Conservation (phyloP, 2,888 invertebrate species). For the Allolobophora icterica region DNA sequence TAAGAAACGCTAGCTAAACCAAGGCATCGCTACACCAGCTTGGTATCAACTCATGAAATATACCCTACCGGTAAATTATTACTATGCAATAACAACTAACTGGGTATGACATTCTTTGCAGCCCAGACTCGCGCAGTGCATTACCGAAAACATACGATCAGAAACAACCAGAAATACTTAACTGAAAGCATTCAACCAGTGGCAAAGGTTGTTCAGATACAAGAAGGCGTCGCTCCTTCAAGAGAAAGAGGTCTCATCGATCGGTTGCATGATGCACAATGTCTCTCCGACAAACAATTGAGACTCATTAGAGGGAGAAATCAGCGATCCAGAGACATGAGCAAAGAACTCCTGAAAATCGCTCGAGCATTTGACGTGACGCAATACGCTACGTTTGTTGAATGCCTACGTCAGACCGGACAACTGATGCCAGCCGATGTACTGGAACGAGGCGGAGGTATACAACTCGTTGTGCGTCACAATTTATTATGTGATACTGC, state of each 20-base stretch:
- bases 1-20: neutral
- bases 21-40: neutral
- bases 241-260: neutral
- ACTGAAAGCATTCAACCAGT: neutral
- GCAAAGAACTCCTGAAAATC: neutral
- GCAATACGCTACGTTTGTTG: neutral
- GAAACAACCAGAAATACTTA: conserved; percentile 3
- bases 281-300: neutral
- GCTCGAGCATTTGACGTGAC: neutral
- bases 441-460: conserved; percentile 1
- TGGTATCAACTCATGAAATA: neutral
- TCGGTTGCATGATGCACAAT: neutral
- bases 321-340: neutral
- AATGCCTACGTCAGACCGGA: neutral
- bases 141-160: neutral
- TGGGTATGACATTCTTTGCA: neutral
- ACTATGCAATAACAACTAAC: neutral
- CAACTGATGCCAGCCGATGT: neutral
- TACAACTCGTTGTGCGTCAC: neutral
- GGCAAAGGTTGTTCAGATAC: neutral
- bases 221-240: neutral
- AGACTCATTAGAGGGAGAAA: neutral
- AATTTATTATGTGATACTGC: too few relatives aligned
- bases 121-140: neutral
- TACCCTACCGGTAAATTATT: neutral